Conservation (phyloP, 1,140 invertebrate species). For the Neelides sp. region DNA sequence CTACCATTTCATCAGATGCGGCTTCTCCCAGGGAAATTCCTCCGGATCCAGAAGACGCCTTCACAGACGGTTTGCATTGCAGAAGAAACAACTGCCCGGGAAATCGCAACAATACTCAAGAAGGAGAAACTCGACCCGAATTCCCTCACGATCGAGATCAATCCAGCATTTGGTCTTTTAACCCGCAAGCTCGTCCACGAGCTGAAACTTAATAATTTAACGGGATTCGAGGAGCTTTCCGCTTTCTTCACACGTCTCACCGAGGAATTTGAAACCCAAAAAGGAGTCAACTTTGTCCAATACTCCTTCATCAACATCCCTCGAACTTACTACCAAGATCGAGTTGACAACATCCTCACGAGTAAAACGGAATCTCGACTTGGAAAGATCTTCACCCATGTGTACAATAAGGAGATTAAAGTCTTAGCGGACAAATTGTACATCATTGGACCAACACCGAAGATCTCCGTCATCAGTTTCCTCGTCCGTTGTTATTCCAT, state of each 20-base stretch:
- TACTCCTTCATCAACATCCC: constrained; percentile 11
- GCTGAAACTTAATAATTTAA: constrained; percentile 16
- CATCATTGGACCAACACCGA: constrained; percentile 42
- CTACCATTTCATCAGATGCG: too few relatives aligned
- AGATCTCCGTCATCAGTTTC: constrained; percentile 42
- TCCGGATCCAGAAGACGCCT: too few relatives aligned
- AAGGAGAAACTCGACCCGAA: constrained; percentile 8
- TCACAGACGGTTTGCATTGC: too few relatives aligned
- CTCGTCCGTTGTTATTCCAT: constrained; percentile 33
- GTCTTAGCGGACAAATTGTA: constrained; percentile 34
- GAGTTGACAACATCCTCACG: constrained; percentile 37
- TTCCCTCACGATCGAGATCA: constrained; percentile 21
- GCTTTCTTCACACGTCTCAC: constrained; percentile 3
- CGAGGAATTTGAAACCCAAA: neutral
- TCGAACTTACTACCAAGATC: neutral
- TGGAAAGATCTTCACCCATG: constrained; percentile 1
- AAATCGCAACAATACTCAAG: neutral
- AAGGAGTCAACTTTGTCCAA: too few relatives aligned
- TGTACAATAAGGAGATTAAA: neutral
- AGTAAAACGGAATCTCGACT: constrained; percentile 43
- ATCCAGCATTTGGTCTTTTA: constrained; percentile 22
- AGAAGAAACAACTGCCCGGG: constrained; percentile 2
- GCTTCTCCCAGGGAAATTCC: too few relatives aligned
- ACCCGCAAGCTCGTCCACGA: constrained; percentile 9
- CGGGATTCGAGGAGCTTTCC: constrained; percentile 14